These are phyloP conservation scores for Coecobrya sp. DNA, from an alignment of 2,888 invertebrate species.

Conservation along the genomic window DNA sequence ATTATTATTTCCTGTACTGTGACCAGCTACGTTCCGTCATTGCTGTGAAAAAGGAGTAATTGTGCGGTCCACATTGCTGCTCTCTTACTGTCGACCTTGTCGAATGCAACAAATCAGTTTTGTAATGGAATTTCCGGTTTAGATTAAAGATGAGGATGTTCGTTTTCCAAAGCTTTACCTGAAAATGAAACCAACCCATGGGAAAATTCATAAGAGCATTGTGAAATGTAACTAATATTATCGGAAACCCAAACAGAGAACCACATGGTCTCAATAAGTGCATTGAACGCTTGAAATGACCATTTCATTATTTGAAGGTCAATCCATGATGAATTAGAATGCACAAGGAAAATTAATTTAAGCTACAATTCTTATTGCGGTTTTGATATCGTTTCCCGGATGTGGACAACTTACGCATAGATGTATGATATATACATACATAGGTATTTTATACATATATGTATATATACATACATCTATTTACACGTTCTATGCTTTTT, in stretches of 20 bases:
- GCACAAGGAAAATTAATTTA: too few species aligned
- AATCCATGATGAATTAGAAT: too few species aligned
- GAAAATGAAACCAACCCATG: not conserved
- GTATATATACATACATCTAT: too few species aligned
- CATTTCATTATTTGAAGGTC: too few species aligned
- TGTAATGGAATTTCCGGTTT: too few species aligned
- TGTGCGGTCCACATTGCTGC: conserved; percentile 29
- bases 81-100: not conserved
- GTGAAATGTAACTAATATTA: too few species aligned
- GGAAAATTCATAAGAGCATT: too few species aligned
- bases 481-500: too few species aligned
- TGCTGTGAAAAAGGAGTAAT: not conserved
- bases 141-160: too few species aligned
- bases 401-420: conserved; percentile 53
- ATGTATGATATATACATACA: too few species aligned
- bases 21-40: conserved; percentile 41
- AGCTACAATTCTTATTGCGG: conserved; percentile 47
- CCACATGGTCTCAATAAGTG: not conserved
- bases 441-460: too few species aligned
- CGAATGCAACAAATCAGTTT: not conserved
- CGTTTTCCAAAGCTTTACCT: not conserved
- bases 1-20: conserved; percentile 4
- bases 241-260: not conserved
- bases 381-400: conserved; percentile 66
- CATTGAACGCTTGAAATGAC: too few species aligned